These are phyloP conservation scores for Drosophila murphyi DNA, from an alignment of 1,140 invertebrate species.

Conservation along the genomic window DNA sequence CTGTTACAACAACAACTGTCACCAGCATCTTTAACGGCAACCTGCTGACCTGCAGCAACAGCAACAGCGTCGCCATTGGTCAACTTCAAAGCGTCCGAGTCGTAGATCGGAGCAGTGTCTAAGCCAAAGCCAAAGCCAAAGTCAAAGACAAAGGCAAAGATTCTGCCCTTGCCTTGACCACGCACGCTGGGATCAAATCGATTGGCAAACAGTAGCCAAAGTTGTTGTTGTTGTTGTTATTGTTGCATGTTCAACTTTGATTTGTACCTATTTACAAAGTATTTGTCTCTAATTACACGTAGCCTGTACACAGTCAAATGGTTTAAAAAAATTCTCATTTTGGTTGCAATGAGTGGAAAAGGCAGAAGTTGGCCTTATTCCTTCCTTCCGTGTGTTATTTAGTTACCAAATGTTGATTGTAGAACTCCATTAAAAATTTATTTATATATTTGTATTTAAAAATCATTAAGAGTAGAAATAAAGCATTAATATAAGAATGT, in stretches of 20 bases:
- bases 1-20: slow-evolving; percentile 37
- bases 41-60: slow-evolving; percentile 72
- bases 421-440: too few relatives aligned
- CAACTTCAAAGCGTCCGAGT: slow-evolving; percentile 70
- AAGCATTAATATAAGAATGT: too few relatives aligned
- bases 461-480: too few relatives aligned
- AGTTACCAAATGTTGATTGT: too few relatives aligned
- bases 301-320: not conserved
- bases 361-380: not conserved
- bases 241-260: slow-evolving; percentile 60
- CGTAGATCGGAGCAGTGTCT: not conserved
- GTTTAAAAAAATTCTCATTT: not conserved
- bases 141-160: slow-evolving; percentile 27
- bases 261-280: slow-evolving; percentile 61
- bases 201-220: slow-evolving; percentile 75
- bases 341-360: too few relatives aligned
- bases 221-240: slow-evolving; percentile 31
- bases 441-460: too few relatives aligned
- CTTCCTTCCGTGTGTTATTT: not conserved
- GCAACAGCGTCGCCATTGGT: slow-evolving; percentile 38
- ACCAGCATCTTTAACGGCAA: slow-evolving; percentile 52
- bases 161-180: slow-evolving; percentile 50
- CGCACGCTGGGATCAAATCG: slow-evolving; percentile 59
- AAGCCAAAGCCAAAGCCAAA: not conserved
- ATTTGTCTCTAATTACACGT: slow-evolving; percentile 32